These are phyloP conservation scores for Dasypogon diadema DNA, from an alignment of 2,888 invertebrate genomes.

Conservation along the genomic window DNA sequence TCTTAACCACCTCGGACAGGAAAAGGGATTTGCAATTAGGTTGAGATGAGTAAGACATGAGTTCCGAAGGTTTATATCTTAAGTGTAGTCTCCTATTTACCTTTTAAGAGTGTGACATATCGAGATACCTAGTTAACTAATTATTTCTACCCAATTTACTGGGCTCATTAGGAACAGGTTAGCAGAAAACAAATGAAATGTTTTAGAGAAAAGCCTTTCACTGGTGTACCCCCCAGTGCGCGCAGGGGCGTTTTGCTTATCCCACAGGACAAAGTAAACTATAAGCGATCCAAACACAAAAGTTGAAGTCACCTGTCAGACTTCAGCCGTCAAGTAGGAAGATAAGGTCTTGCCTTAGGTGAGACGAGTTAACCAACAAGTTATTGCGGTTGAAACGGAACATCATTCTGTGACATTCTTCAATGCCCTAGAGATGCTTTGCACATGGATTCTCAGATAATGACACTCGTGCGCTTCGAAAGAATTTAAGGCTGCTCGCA, in stretches of 20 bases:
- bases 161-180: neutral
- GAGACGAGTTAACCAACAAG: slow-evolving; percentile 33
- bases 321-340: slow-evolving; percentile 22
- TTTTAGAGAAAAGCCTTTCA: slow-evolving; percentile 26
- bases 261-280: slow-evolving; percentile 33
- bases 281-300: slow-evolving; percentile 23
- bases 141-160: slow-evolving; percentile 16
- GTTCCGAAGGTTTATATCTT: slow-evolving; percentile 15
- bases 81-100: neutral
- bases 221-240: slow-evolving; percentile 5
- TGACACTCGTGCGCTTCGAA: slow-evolving; percentile 10
- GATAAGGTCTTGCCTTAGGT: slow-evolving; percentile 44
- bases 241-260: slow-evolving; percentile 34
- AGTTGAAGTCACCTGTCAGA: slow-evolving; percentile 44
- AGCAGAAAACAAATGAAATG: neutral
- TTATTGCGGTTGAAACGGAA: slow-evolving; percentile 34
- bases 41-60: neutral
- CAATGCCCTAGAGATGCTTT: slow-evolving; percentile 40
- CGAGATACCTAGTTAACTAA: neutral
- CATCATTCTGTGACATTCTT: slow-evolving; percentile 39
- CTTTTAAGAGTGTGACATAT: neutral
- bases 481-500: slow-evolving; percentile 27
- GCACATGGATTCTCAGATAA: slow-evolving; percentile 11
- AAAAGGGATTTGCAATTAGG: slow-evolving; percentile 45
- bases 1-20: slow-evolving; percentile 24